Conservation (phyloP, 2,113 vertebrate species). For the Pungitius pungitius region DNA sequence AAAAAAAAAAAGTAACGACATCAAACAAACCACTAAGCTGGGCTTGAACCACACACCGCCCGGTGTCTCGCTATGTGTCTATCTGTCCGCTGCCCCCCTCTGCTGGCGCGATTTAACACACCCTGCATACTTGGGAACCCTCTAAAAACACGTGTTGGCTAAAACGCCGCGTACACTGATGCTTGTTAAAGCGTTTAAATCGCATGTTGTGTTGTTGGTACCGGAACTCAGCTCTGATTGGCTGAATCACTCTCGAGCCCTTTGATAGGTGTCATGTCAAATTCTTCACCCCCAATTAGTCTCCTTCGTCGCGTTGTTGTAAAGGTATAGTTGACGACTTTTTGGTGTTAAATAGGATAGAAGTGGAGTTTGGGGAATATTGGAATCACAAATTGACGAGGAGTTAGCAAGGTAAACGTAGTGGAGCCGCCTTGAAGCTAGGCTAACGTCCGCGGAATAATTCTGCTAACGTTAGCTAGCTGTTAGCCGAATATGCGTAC, state of each 20-base stretch:
- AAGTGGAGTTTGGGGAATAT: neutral
- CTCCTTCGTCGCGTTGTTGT: neutral
- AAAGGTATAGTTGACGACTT: neutral
- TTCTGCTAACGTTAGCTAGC: neutral
- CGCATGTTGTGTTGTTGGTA: neutral
- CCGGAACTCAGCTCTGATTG: neutral
- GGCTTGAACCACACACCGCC: neutral
- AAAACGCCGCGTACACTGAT: neutral
- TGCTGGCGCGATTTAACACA: neutral
- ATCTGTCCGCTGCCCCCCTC: neutral
- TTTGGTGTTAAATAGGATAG: neutral
- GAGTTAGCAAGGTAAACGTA: neutral
- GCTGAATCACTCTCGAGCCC: neutral
- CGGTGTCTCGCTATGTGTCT: neutral
- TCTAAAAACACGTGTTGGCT: neutral
- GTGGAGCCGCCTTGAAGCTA: neutral
- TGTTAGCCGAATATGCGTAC: neutral
- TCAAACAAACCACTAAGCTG: neutral
- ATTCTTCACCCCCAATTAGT: neutral
- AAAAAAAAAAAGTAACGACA: neutral
- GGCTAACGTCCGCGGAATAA: neutral
- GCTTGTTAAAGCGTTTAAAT: neutral
- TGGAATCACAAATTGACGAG: neutral
- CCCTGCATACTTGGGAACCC: too few species aligned
- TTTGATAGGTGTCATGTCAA: neutral